Evolutionary conservation across 1,140 invertebrate species (phyloP), one percentile per base, ranked within the genome.

Genomic region (Drosophila orosa): DNA sequence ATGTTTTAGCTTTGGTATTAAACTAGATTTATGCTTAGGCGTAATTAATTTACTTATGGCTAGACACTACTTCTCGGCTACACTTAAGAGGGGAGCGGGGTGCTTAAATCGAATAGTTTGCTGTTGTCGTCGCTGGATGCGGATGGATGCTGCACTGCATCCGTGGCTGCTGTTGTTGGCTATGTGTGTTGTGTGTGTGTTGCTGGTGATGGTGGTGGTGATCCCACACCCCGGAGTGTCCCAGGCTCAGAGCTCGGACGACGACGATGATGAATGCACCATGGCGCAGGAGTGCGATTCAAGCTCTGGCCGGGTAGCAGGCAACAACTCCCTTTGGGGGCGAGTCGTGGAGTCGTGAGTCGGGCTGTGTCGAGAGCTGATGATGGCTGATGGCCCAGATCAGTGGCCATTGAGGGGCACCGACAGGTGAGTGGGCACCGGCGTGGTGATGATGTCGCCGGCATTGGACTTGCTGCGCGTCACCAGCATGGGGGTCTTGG

Each of bases 401-500:
- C 85, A 68, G 68, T 87, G 77, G 37, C 55, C 73, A 37, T 77
- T 75, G 40, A 68, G n/a, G 47, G 61, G 24, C 29, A 27, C 40
- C 52, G 47, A 29, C n/a, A 59, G 68, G 35, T 66, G 68, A 15
- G 73, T 65, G 54, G 60, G 56, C 33, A 91, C 72, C n/a, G 94
- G 94, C 45, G 93, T 94, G 52, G 94, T 94, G 48, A 94, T 94
- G 25, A 94, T 94, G 45, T 94, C 94, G 55, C 94, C 94, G 45
- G 94, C 94, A 80, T 94, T 94, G 6, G 94, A 94, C 67, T 93
- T 92, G 92, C 93, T 94, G 84, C 94, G 93, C 50, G 93, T 94
- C 61, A 95, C 94, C 78, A 95, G 90, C 73, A 95, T 93, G 15
- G 95, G 95, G 3, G 94, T 95, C 92, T 95, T 95, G 39, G 94